Evolutionary conservation across 2,797 vertebrate genomes (phyloP).

Genomic region (Sebastes melanostomus): DNA sequence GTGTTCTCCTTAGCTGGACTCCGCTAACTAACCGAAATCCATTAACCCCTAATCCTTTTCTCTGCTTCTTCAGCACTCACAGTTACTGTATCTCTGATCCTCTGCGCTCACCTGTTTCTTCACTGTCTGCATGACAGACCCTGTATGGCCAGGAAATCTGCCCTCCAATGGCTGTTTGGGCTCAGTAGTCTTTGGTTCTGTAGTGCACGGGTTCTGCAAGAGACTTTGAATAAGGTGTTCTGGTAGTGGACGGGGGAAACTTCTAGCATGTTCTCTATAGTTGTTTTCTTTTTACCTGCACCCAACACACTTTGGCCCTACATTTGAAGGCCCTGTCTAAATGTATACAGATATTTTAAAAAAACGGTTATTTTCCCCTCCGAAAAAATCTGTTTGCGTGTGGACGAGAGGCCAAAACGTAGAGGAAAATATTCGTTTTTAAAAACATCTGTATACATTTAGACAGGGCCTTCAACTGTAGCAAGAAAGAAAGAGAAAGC

Average conservation of each 20-base stretch:
- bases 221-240: background rate
- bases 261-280: constrained; percentile 14
- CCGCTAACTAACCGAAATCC: constrained; percentile 65
- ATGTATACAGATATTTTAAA: too few species aligned
- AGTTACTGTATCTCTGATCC: background rate
- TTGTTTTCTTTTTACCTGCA: background rate
- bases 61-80: constrained; percentile 41
- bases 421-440: too few species aligned
- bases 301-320: background rate
- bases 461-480: background rate
- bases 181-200: constrained; percentile 7
- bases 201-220: constrained; percentile 2
- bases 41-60: constrained; percentile 69
- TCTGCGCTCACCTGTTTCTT: background rate
- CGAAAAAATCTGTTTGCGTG: too few species aligned
- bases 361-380: too few species aligned
- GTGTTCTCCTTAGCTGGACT: constrained; percentile 27
- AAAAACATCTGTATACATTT: too few species aligned
- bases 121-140: constrained; percentile 35
- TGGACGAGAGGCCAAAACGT: too few species aligned
- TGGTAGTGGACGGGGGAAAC: background rate
- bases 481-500: background rate
- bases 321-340: too few species aligned
- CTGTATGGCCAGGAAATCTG: background rate
- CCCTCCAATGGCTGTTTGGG: background rate